Conservation (phyloP, 1,140 invertebrate species). For the Zaprionus lachaisei region DNA sequence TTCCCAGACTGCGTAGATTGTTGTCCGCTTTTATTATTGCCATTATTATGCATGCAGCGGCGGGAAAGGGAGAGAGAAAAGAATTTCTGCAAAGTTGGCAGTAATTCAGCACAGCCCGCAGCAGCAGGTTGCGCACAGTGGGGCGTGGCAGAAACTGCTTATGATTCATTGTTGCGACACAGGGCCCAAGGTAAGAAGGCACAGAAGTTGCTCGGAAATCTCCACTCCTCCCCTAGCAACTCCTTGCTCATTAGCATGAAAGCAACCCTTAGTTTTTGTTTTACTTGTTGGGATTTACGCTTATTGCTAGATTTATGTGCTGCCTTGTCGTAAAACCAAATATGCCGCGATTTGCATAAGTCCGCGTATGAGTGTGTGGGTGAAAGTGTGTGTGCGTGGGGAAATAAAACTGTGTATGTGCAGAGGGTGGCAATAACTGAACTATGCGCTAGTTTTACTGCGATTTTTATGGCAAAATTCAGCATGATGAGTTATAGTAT, state of each 20-base stretch:
- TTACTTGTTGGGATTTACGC: constrained; percentile 39
- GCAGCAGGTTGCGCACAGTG: constrained; percentile 47
- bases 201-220: background rate
- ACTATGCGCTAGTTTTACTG: constrained; percentile 6
- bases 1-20: constrained; percentile 22
- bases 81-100: constrained; percentile 69
- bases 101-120: constrained; percentile 38
- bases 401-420: background rate
- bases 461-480: background rate
- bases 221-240: background rate
- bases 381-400: background rate
- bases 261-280: constrained; percentile 46
- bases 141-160: constrained; percentile 31
- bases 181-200: constrained; percentile 54
- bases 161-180: constrained; percentile 68
- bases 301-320: constrained; percentile 69
- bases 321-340: constrained; percentile 71
- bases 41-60: constrained; percentile 71
- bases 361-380: constrained; percentile 15
- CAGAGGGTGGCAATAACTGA: constrained; percentile 4
- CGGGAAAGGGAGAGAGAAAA: constrained; percentile 15
- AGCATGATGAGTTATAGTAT: background rate
- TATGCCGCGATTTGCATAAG: constrained; percentile 70
- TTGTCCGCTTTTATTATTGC: constrained; percentile 69
- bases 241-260: constrained; percentile 67